Percentiles rank a stretch among this genome's conserved stretches.
These are phyloP conservation scores for Fregata magnificens DNA, from an alignment of 2,113 vertebrate genomes.

Conservation along the genomic window DNA sequence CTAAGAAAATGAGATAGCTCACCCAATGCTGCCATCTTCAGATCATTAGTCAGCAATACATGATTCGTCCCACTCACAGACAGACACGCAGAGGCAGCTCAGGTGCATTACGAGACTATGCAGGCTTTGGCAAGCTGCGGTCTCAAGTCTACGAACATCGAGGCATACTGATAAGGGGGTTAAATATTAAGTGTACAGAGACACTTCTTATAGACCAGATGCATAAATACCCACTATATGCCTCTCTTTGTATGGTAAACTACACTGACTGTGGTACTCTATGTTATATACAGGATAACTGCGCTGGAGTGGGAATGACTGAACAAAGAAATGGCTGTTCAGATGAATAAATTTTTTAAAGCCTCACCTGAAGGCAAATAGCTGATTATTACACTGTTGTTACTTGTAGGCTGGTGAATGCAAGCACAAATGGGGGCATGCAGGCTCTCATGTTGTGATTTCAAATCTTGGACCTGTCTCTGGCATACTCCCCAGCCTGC, in stretches of 20 bases:
- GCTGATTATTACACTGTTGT: not conserved
- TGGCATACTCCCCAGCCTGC: not conserved
- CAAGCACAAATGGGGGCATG: not conserved
- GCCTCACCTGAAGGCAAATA: not conserved
- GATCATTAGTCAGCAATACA: conserved; percentile 20
- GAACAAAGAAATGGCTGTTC: not conserved
- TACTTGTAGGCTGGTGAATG: not conserved
- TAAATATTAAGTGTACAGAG: not conserved
- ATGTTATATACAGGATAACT: not conserved
- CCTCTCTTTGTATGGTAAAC: not conserved
- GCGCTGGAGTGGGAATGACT: not conserved
- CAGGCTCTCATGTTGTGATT: not conserved
- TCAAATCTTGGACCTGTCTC: not conserved
- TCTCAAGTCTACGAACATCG: not conserved
- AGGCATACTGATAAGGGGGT: not conserved
- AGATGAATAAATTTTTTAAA: not conserved
- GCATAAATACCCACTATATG: not conserved
- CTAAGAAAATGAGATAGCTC: conserved; percentile 40
- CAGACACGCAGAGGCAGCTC: not conserved
- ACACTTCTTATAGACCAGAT: not conserved
- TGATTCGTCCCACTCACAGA: not conserved
- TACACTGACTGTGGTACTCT: not conserved
- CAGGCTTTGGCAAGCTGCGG: not conserved
- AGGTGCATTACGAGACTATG: fast-evolving
- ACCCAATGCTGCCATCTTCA: conserved; percentile 82